A percentile compares a stretch with the other conserved stretches of the same genome.
Evolutionary conservation across 2,888 invertebrate genomes (phyloP).

Genomic region (Plebejus melissa): DNA sequence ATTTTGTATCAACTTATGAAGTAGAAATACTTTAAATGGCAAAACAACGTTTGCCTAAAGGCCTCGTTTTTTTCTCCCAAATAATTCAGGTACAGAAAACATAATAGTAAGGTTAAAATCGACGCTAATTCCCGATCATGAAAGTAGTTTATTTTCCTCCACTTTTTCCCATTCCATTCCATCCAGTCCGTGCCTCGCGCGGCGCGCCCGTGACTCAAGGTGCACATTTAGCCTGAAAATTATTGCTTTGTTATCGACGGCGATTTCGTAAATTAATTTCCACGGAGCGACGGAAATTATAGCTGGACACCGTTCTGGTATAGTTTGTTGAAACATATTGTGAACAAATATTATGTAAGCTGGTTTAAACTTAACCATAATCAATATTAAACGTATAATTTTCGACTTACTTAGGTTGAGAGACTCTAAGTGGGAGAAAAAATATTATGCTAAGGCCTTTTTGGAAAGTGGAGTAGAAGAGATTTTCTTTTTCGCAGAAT

Average conservation of each 20-base stretch:
- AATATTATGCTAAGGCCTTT: not conserved
- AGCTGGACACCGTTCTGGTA: slow-evolving; percentile 35
- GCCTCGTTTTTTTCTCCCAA: not conserved
- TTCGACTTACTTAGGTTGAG: not conserved
- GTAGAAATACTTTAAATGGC: no score
- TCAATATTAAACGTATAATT: not conserved
- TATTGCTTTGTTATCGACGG: slow-evolving; percentile 74
- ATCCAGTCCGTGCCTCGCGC: slow-evolving; percentile 46
- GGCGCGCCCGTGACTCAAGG: slow-evolving; percentile 54
- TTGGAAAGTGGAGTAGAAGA: not conserved
- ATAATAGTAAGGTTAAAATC: no score
- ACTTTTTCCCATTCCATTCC: not conserved
- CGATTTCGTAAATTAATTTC: slow-evolving; percentile 76
- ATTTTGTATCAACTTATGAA: no score
- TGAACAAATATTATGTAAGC: slow-evolving; percentile 1
- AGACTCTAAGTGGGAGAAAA: not conserved
- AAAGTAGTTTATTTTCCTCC: not conserved
- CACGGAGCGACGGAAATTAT: slow-evolving; percentile 69
- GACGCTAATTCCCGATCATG: not conserved
- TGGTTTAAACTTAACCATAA: not conserved
- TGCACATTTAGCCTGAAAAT: slow-evolving; percentile 63
- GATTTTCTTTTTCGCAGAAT: not conserved
- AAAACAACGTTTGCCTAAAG: no score
- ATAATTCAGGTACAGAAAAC: no score
- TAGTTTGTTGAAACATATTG: not conserved